Evolutionary conservation across 2,797 vertebrate genomes (phyloP).

Genomic region (Channallabes apus): DNA sequence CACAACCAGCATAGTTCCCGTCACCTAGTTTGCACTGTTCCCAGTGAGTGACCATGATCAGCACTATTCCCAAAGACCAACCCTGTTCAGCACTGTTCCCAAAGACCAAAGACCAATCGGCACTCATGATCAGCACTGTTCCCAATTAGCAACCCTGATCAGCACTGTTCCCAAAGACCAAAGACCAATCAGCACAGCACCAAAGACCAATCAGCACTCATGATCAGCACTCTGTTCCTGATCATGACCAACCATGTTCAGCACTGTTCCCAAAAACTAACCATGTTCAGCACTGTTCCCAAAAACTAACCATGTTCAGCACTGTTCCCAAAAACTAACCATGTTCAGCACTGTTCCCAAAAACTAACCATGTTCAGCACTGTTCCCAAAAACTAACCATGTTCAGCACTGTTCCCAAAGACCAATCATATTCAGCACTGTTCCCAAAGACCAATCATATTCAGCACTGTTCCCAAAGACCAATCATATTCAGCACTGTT

Average conservation of each 20-base stretch:
- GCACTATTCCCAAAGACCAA: background rate
- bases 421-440: background rate
- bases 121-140: background rate
- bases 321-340: background rate
- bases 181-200: no score
- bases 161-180: no score
- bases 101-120: no score
- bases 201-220: no score
- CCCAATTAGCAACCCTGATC: background rate
- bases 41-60: background rate
- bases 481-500: background rate
- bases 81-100: background rate
- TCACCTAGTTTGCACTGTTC: background rate
- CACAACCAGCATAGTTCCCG: background rate
- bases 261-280: background rate
- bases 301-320: background rate
- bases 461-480: background rate
- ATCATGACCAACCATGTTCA: background rate
- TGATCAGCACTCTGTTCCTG: no score
- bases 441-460: background rate
- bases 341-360: background rate
- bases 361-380: background rate
- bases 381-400: background rate
- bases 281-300: background rate
- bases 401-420: no score